A percentile compares a stretch with the other conserved stretches of the same genome.
phyloP scores from a whole-genome alignment of 2,113 vertebrate genomes.

The Myiozetetes cayanensis region DNA sequence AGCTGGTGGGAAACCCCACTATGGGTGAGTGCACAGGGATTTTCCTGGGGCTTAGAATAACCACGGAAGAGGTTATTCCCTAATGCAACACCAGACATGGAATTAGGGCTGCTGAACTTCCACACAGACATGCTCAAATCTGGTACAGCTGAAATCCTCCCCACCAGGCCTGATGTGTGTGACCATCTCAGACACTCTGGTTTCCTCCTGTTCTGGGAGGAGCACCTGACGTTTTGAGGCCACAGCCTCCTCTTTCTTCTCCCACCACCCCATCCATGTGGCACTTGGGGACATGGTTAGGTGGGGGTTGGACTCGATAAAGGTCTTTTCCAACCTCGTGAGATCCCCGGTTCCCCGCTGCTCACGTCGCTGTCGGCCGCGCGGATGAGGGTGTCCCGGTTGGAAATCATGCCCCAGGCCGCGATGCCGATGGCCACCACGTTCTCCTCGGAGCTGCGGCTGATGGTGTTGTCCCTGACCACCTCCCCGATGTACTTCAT shows the following conservation, averaged over 20 bases:
- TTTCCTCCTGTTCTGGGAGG: background rate
- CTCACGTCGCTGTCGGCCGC: slow-evolving; percentile 42
- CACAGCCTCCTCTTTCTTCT: fast-evolving
- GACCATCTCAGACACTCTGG: background rate
- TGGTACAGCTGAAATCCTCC: background rate
- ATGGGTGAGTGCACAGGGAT: fast-evolving
- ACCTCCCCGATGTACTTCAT: slow-evolving; percentile 83
- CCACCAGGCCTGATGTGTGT: fast-evolving
- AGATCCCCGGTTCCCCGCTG: fast-evolving
- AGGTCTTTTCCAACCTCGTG: fast-evolving
- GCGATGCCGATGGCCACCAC: slow-evolving; percentile 79
- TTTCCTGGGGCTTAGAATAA: background rate
- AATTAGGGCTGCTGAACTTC: background rate
- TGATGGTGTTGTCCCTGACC: slow-evolving; percentile 82
- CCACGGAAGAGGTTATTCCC: background rate
- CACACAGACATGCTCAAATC: background rate
- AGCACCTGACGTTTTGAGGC: background rate
- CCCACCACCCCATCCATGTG: background rate
- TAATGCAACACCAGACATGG: background rate
- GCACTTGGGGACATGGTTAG: fast-evolving
- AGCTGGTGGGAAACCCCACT: background rate
- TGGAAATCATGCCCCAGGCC: slow-evolving; percentile 82
- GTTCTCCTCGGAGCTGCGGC: slow-evolving; percentile 78
- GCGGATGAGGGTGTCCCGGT: slow-evolving; percentile 72
- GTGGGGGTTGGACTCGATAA: too few relatives aligned